These are phyloP conservation scores for Mellivora capensis DNA, from an alignment of 2,113 vertebrate species.

Conservation along the genomic window DNA sequence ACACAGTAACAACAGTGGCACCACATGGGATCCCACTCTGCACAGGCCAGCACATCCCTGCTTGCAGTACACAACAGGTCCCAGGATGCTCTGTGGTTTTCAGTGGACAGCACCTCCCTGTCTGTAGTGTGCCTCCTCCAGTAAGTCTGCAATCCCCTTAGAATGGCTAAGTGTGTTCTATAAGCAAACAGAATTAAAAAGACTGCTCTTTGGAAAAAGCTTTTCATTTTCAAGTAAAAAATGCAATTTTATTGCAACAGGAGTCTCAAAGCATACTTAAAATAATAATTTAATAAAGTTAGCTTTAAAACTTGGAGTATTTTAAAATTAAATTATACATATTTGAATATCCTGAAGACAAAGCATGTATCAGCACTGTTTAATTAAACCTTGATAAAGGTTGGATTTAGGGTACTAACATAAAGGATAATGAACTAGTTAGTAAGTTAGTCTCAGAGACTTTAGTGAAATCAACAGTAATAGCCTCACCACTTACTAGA, in stretches of 20 bases:
- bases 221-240: slow-evolving; percentile 24
- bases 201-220: background rate
- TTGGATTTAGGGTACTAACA: background rate
- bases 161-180: background rate
- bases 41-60: slow-evolving; percentile 94
- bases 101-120: slow-evolving; percentile 96
- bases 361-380: background rate
- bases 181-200: background rate
- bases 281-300: slow-evolving; percentile 15
- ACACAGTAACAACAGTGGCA: slow-evolving; percentile 93
- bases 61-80: slow-evolving; percentile 94
- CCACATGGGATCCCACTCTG: slow-evolving; percentile 95
- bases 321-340: slow-evolving; percentile 7
- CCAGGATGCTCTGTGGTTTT: slow-evolving; percentile 96
- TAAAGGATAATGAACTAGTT: background rate
- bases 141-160: slow-evolving; percentile 80
- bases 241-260: background rate
- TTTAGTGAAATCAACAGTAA: background rate
- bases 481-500: background rate
- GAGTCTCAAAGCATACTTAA: background rate
- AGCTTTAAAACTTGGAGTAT: background rate
- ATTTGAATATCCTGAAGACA: slow-evolving; percentile 25
- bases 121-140: slow-evolving; percentile 92
- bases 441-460: background rate
- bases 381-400: slow-evolving; percentile 29